Percentiles rank a stretch among this genome's conserved stretches.
Evolutionary conservation across 2,888 invertebrate genomes (phyloP).

Genomic region (Drosophila borealis): DNA sequence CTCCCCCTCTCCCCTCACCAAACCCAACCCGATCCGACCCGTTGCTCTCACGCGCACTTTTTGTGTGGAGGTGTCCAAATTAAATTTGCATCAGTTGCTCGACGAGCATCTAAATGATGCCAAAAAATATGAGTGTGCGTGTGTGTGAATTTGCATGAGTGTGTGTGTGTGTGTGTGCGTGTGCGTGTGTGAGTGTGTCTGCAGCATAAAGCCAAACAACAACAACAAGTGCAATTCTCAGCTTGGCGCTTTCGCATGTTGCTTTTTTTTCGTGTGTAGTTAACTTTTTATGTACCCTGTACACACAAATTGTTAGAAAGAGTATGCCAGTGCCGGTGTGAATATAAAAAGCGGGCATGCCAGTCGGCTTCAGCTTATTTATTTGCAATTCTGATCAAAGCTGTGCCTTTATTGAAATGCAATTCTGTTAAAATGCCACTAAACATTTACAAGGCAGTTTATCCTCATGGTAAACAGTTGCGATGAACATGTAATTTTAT

Average conservation of each 20-base stretch:
- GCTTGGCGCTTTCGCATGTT: conserved; percentile 69
- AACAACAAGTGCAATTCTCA: conserved; percentile 62
- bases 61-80: conserved; percentile 80
- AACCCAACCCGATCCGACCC: no score
- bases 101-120: conserved; percentile 81
- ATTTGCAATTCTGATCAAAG: background rate
- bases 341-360: background rate
- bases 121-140: conserved; percentile 59
- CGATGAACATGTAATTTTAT: background rate
- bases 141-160: conserved; percentile 15
- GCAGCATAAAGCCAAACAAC: conserved; percentile 52
- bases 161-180: conserved; percentile 21
- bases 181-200: conserved; percentile 29
- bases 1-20: background rate
- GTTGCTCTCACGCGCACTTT: conserved; percentile 45
- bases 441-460: background rate
- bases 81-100: conserved; percentile 81
- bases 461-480: background rate
- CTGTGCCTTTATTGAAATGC: background rate
- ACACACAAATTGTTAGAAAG: background rate
- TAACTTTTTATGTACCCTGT: conserved; percentile 44
- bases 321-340: background rate
- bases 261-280: conserved; percentile 40
- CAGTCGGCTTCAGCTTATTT: background rate
- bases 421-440: background rate